Evolutionary conservation across 2,797 vertebrate genomes (phyloP).

Genomic region (Pseudomugil tenellus): DNA sequence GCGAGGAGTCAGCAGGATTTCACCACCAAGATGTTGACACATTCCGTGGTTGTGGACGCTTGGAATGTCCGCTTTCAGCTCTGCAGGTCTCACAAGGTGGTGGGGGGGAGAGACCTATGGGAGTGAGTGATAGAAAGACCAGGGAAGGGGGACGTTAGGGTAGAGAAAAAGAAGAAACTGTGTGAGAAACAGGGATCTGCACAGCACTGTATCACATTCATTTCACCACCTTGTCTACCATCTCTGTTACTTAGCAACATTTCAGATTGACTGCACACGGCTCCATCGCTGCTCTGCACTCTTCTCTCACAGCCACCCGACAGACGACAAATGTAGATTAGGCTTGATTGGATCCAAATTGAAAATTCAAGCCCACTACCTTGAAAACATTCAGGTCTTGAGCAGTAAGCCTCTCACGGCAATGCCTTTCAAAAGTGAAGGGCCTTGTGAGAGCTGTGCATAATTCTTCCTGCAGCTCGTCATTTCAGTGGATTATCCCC

Average conservation of each 20-base stretch:
- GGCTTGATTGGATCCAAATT: conserved; percentile 79
- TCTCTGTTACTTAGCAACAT: conserved; percentile 84
- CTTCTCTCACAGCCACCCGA: conserved; percentile 60
- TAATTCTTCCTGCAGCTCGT: conserved; percentile 80
- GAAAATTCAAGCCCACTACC: conserved; percentile 80
- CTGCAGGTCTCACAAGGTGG: conserved; percentile 67
- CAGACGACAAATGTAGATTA: conserved; percentile 80
- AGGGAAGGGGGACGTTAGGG: conserved; percentile 29
- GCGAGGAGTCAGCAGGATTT: conserved; percentile 73
- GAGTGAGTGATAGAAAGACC: conserved; percentile 49
- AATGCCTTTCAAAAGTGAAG: conserved; percentile 78
- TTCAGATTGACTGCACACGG: conserved; percentile 81
- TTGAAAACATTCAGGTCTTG: conserved; percentile 79
- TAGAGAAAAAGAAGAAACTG: conserved; percentile 57
- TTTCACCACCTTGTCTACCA: conserved; percentile 77
- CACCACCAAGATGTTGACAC: conserved; percentile 72
- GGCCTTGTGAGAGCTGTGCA: conserved; percentile 76
- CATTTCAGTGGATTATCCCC: conserved; percentile 78
- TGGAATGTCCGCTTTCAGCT: conserved; percentile 74
- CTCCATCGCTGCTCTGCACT: conserved; percentile 66
- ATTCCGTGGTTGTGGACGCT: conserved; percentile 76
- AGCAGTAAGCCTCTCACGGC: conserved; percentile 73
- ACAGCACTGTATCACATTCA: conserved; percentile 79
- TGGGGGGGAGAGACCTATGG: conserved; percentile 72
- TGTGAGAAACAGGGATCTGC: conserved; percentile 78